These are phyloP conservation scores for Gobius niger DNA, from an alignment of 2,113 vertebrate species.

Conservation along the genomic window DNA sequence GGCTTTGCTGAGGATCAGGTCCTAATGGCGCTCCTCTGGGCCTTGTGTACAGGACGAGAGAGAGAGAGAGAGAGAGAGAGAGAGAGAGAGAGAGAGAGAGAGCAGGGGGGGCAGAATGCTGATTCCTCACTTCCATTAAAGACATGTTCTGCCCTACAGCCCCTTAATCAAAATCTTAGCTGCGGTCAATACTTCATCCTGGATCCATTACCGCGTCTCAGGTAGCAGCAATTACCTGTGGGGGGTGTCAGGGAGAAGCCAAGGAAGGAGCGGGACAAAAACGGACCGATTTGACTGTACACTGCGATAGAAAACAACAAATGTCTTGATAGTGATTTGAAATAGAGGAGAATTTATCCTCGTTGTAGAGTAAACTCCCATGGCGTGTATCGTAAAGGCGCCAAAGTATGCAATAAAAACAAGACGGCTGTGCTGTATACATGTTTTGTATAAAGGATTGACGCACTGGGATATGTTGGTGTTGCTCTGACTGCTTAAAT, in stretches of 20 bases:
- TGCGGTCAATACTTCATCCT: conserved; percentile 86
- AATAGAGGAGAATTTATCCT: too few relatives aligned
- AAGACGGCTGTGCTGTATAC: too few relatives aligned
- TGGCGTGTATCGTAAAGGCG: too few relatives aligned
- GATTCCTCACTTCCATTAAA: conserved; percentile 79
- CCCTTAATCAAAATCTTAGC: conserved; percentile 84
- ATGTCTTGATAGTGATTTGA: too few relatives aligned
- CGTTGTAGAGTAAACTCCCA: too few relatives aligned
- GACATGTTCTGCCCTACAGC: conserved; percentile 77
- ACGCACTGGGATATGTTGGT: too few relatives aligned
- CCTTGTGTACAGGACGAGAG: neutral
- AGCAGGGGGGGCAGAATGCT: conserved; percentile 71
- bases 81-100: neutral
- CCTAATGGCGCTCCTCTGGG: conserved; percentile 63
- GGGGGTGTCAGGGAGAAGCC: conserved; percentile 42
- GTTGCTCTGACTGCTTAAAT: too few relatives aligned
- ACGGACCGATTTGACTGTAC: conserved; percentile 42
- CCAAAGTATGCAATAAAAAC: too few relatives aligned
- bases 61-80: neutral
- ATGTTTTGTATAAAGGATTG: too few relatives aligned
- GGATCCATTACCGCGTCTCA: conserved; percentile 79
- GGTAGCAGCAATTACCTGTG: conserved; percentile 81
- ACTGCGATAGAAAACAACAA: too few relatives aligned
- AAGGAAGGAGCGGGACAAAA: conserved; percentile 30
- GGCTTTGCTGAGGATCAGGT: conserved; percentile 61